phyloP scores from a whole-genome alignment of 1,140 invertebrate genomes.

The Plodia interpunctella region DNA sequence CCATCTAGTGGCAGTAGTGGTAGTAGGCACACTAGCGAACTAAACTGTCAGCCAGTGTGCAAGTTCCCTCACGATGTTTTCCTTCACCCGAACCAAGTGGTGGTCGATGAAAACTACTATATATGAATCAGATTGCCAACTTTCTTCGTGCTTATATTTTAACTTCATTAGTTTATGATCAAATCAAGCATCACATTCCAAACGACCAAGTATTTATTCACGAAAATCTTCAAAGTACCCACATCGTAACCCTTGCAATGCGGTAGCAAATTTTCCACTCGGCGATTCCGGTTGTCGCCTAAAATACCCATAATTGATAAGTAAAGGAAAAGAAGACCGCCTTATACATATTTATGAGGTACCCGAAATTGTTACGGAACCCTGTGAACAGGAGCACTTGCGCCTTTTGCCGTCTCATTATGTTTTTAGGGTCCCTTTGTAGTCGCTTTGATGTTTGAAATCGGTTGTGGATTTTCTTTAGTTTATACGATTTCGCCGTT shows the following conservation, averaged over 20 bases:
- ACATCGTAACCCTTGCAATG: conserved; percentile 51
- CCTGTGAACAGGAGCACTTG: conserved; percentile 68
- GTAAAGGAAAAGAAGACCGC: conserved; percentile 72
- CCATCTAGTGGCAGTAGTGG: too few relatives aligned
- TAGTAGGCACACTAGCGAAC: not conserved
- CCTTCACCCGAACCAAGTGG: too few relatives aligned
- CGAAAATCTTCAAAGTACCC: conserved; percentile 23
- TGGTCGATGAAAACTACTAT: too few relatives aligned
- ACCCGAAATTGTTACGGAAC: conserved; percentile 63
- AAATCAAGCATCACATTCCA: not conserved
- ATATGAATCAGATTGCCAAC: too few relatives aligned
- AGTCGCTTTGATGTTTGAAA: conserved; percentile 64
- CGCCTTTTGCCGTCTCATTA: conserved; percentile 61
- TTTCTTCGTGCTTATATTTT: too few relatives aligned
- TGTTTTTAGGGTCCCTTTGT: conserved; percentile 70
- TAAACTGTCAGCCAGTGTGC: not conserved
- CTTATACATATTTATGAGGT: conserved; percentile 73
- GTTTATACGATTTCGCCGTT: conserved; percentile 29
- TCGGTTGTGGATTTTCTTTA: conserved; percentile 48
- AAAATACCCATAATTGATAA: conserved; percentile 73
- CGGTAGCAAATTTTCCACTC: conserved; percentile 45
- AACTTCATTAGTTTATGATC: too few relatives aligned
- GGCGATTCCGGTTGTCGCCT: conserved; percentile 43
- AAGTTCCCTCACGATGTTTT: too few relatives aligned
- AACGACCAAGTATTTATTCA: not conserved